phyloP scores from a whole-genome alignment of 2,113 vertebrate genomes.

The Cyprinodon tularosa region DNA sequence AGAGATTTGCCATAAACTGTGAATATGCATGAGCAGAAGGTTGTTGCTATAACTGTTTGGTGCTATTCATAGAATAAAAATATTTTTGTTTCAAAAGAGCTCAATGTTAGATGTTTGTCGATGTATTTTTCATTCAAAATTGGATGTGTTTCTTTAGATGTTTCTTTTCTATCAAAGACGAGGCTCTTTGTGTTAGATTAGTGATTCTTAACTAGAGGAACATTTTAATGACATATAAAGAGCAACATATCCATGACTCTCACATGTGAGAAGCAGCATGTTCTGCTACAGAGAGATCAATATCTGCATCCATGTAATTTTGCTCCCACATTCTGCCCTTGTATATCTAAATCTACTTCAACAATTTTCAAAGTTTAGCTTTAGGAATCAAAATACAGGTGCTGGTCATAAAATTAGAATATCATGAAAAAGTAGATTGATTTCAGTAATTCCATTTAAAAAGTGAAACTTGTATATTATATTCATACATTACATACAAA shows the following conservation, averaged over 20 bases:
- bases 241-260: background rate
- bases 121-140: background rate
- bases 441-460: too few relatives aligned
- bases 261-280: background rate
- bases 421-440: too few relatives aligned
- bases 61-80: background rate
- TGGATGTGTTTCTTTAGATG: conserved; percentile 8
- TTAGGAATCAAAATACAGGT: too few relatives aligned
- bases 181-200: background rate
- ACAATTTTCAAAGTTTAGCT: too few relatives aligned
- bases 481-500: too few relatives aligned
- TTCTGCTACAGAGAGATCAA: conserved; percentile 10
- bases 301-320: conserved; percentile 22
- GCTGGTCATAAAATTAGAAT: too few relatives aligned
- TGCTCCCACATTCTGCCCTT: conserved; percentile 1
- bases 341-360: background rate
- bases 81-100: too few relatives aligned
- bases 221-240: too few relatives aligned
- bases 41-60: conserved; percentile 25
- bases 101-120: background rate
- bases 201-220: background rate
- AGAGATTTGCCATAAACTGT: conserved; percentile 26
- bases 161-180: conserved; percentile 12
- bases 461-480: too few relatives aligned
- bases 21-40: conserved; percentile 61